Percentiles rank a stretch among this genome's conserved stretches.
Conservation (phyloP, 2,797 vertebrate species). For the Intellagama lesueurii region DNA sequence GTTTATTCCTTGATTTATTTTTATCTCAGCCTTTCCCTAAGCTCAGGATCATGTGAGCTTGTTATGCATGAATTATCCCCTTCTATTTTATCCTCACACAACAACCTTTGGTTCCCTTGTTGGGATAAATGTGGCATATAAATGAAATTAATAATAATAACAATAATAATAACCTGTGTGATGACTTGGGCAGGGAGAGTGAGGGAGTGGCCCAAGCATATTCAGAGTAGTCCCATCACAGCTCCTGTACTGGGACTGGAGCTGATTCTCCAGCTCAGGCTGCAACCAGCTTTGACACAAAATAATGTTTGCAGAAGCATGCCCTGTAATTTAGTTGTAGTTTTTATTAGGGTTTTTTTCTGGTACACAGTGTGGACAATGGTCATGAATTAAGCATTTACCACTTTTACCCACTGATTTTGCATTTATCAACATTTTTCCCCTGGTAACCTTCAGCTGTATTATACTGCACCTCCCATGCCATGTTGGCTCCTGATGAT, state of each 20-base stretch:
- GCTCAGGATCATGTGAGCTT: background rate
- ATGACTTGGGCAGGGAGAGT: background rate
- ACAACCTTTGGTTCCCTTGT: too few relatives aligned
- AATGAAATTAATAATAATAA: too few relatives aligned
- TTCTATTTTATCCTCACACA: background rate
- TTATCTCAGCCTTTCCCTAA: background rate
- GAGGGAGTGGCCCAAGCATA: background rate
- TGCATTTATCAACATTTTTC: background rate
- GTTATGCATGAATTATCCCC: background rate
- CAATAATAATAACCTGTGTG: too few relatives aligned
- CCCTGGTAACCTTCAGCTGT: background rate
- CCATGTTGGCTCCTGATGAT: background rate
- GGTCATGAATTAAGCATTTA: background rate
- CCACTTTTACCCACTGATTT: background rate
- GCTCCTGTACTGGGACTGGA: too few relatives aligned
- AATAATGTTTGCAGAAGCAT: background rate
- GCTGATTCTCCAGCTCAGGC: background rate
- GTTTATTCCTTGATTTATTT: background rate
- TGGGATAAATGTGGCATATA: too few relatives aligned
- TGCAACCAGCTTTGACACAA: background rate
- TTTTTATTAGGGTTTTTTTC: background rate
- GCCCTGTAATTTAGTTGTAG: background rate
- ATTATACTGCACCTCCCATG: background rate
- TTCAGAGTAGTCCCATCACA: background rate
- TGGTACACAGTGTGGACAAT: background rate